A percentile compares a stretch with the other conserved stretches of the same genome.
Evolutionary conservation across 2,888 invertebrate species (phyloP).

Genomic region (Subacronicta megacephala): DNA sequence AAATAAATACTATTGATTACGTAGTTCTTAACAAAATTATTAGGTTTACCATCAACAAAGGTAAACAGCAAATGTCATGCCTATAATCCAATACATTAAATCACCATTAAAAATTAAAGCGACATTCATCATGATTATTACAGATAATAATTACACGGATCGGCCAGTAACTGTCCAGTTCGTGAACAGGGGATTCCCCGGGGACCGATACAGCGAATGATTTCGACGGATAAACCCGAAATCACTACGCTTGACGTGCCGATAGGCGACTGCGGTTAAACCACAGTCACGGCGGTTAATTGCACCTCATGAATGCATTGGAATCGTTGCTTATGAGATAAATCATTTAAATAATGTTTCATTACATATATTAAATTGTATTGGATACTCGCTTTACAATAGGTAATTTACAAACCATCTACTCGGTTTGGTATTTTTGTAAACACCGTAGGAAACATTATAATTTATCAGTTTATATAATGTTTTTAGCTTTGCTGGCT

Average conservation of each 20-base stretch:
- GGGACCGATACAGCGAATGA: constrained; percentile 28
- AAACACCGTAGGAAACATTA: too few relatives aligned
- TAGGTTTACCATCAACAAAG: too few relatives aligned
- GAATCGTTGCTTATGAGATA: not conserved
- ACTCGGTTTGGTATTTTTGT: too few relatives aligned
- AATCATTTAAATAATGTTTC: not conserved
- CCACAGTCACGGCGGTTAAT: constrained; percentile 27
- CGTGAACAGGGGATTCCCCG: constrained; percentile 24
- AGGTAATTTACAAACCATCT: too few relatives aligned
- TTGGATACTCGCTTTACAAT: too few relatives aligned
- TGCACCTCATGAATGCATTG: constrained; percentile 18
- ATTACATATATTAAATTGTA: too few relatives aligned
- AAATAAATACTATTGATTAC: too few relatives aligned
- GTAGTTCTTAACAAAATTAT: too few relatives aligned
- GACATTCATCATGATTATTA: constrained; percentile 30
- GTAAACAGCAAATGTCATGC: too few relatives aligned
- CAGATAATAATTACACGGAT: constrained; percentile 26
- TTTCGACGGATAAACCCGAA: constrained; percentile 37
- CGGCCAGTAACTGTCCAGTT: constrained; percentile 15
- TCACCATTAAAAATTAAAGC: constrained; percentile 19
- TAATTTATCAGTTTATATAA: too few relatives aligned
- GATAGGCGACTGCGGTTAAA: constrained; percentile 42
- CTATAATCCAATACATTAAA: not conserved
- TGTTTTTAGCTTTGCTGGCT: too few relatives aligned
- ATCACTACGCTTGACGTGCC: constrained; percentile 22